These are phyloP conservation scores for Peromyscus leucopus DNA, from an alignment of 2,113 vertebrate genomes.

Conservation along the genomic window DNA sequence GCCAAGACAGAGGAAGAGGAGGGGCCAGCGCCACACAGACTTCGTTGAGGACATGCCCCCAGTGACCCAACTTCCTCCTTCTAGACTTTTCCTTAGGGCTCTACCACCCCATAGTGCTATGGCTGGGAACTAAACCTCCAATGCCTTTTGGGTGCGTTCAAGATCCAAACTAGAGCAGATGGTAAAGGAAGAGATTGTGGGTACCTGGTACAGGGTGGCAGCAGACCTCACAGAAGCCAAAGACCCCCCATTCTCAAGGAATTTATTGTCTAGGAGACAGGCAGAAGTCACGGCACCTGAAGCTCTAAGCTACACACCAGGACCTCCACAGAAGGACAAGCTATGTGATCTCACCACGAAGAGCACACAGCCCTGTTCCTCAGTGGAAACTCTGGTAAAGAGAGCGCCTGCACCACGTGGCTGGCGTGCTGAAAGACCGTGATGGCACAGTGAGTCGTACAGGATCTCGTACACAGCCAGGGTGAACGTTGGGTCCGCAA, in stretches of 20 bases:
- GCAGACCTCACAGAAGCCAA: neutral
- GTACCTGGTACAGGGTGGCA: neutral
- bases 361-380: neutral
- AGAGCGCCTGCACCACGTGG: no score
- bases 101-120: neutral
- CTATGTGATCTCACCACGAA: fast-evolving
- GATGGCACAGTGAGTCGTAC: neutral
- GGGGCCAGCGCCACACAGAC: neutral
- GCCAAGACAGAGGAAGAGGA: neutral
- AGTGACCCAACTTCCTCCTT: neutral
- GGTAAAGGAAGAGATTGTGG: neutral
- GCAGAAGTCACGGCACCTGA: neutral
- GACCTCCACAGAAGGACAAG: neutral
- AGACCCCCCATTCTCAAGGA: neutral
- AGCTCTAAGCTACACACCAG: neutral
- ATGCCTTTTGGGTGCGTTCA: neutral
- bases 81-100: neutral
- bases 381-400: neutral
- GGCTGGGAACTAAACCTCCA: neutral
- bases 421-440: neutral
- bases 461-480: neutral
- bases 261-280: neutral
- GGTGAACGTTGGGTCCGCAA: no score
- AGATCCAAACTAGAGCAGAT: neutral
- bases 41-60: no score